These are phyloP conservation scores for Melieria crassipennis DNA, from an alignment of 2,888 invertebrate genomes.

Conservation along the genomic window DNA sequence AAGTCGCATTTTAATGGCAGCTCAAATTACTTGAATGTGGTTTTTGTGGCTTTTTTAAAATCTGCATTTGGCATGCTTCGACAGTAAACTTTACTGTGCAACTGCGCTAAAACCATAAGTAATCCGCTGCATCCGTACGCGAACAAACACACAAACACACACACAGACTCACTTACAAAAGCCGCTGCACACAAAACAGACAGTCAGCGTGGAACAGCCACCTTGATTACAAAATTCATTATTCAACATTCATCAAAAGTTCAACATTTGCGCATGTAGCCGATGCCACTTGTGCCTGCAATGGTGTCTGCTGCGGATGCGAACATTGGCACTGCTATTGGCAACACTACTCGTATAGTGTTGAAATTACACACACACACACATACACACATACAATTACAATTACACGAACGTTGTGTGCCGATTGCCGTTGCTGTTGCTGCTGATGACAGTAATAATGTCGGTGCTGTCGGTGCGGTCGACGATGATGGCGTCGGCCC, in stretches of 20 bases:
- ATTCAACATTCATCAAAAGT: constrained; percentile 55
- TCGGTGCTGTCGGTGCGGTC: constrained; percentile 39
- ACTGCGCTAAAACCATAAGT: too few species aligned
- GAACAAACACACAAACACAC: neutral
- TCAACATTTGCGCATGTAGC: constrained; percentile 11
- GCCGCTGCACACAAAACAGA: neutral
- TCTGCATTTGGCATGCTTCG: too few species aligned
- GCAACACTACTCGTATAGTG: constrained; percentile 36
- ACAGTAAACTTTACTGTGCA: too few species aligned
- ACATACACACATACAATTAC: too few species aligned
- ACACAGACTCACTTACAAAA: neutral
- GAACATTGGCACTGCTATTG: constrained; percentile 17
- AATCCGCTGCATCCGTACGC: too few species aligned
- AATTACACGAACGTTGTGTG: neutral
- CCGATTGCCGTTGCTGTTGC: constrained; percentile 15
- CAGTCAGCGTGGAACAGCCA: constrained; percentile 4
- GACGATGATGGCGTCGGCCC: constrained; percentile 3
- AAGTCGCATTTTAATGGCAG: too few species aligned
- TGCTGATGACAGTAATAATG: constrained; percentile 21
- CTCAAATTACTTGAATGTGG: too few species aligned
- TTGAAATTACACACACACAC: too few species aligned
- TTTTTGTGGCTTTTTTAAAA: too few species aligned
- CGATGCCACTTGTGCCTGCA: constrained; percentile 16
- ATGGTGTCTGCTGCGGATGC: constrained; percentile 10
- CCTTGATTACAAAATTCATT: constrained; percentile 57